phyloP scores from a whole-genome alignment of 2,797 vertebrate genomes.

The Pogonophryne albipinna region DNA sequence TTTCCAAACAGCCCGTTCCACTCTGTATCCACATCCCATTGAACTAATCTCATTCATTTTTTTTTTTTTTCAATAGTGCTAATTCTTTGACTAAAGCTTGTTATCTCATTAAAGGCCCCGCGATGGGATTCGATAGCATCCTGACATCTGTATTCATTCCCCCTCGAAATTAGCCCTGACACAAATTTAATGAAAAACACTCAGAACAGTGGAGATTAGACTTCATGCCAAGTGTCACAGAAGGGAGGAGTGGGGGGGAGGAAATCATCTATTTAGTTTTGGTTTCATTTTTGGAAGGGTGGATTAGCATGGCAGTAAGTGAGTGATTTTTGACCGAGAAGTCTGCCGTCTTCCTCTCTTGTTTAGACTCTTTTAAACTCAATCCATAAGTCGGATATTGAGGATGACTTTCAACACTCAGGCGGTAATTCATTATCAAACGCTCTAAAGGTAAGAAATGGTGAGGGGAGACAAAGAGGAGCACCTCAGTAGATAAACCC shows the following conservation, averaged over 20 bases:
- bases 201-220: slow-evolving; percentile 80
- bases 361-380: slow-evolving; percentile 20
- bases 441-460: slow-evolving; percentile 40
- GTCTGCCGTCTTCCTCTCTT: slow-evolving; percentile 19
- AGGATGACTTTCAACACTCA: slow-evolving; percentile 4
- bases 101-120: slow-evolving; percentile 85
- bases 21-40: slow-evolving; percentile 70
- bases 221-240: slow-evolving; percentile 69
- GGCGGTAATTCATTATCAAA: slow-evolving; percentile 32
- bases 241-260: not conserved
- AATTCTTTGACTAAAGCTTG: slow-evolving; percentile 88
- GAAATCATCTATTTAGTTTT: slow-evolving; percentile 68
- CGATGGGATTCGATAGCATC: slow-evolving; percentile 84
- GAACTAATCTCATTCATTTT: slow-evolving; percentile 79
- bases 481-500: slow-evolving; percentile 59
- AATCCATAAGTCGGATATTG: slow-evolving; percentile 23
- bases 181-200: slow-evolving; percentile 82
- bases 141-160: slow-evolving; percentile 87
- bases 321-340: not conserved
- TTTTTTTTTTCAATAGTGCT: slow-evolving; percentile 71
- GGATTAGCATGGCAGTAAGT: slow-evolving; percentile 57
- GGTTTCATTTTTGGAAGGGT: slow-evolving; percentile 72
- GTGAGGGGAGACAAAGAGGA: slow-evolving; percentile 50
- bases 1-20: slow-evolving; percentile 50
- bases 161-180: slow-evolving; percentile 84